Evolutionary conservation across 1,140 invertebrate genomes (phyloP).

Genomic region (Mycetomoellerius zeteki): DNA sequence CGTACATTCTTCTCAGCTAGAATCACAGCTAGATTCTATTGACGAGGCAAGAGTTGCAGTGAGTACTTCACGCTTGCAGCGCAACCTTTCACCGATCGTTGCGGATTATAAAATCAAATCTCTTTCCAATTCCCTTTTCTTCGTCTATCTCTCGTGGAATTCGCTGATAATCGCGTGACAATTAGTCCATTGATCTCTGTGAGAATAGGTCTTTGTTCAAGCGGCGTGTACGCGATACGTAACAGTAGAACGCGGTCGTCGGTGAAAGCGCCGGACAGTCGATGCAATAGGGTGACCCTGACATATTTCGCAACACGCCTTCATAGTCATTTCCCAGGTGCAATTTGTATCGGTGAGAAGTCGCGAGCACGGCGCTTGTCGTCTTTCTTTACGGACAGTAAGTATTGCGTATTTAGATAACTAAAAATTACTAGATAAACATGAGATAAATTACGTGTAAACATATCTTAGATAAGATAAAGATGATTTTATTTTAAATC

Average conservation of each 20-base stretch:
- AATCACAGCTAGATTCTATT: not conserved
- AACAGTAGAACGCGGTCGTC: conserved; percentile 35
- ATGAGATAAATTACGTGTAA: too few species aligned
- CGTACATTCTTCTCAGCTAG: not conserved
- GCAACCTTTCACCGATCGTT: not conserved
- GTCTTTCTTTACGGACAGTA: not conserved
- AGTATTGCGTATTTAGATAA: too few species aligned
- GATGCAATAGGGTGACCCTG: conserved; percentile 82
- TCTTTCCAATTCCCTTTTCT: not conserved
- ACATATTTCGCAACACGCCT: conserved; percentile 77
- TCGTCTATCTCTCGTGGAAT: not conserved
- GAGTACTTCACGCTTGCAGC: not conserved
- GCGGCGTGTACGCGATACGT: not conserved
- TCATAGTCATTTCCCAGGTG: conserved; percentile 5
- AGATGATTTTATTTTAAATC: too few species aligned
- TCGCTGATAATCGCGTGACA: not conserved
- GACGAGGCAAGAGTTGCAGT: too few species aligned
- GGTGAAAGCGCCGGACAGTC: conserved; percentile 77
- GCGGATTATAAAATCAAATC: not conserved
- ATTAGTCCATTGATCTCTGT: not conserved
- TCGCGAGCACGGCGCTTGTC: not conserved
- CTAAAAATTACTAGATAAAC: too few species aligned
- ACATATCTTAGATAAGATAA: too few species aligned
- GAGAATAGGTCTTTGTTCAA: conserved; percentile 34
- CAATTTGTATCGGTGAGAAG: conserved; percentile 8